Percentiles rank a stretch among this genome's conserved stretches.
phyloP scores from a whole-genome alignment of 2,113 vertebrate species.

The Tetrax tetrax region DNA sequence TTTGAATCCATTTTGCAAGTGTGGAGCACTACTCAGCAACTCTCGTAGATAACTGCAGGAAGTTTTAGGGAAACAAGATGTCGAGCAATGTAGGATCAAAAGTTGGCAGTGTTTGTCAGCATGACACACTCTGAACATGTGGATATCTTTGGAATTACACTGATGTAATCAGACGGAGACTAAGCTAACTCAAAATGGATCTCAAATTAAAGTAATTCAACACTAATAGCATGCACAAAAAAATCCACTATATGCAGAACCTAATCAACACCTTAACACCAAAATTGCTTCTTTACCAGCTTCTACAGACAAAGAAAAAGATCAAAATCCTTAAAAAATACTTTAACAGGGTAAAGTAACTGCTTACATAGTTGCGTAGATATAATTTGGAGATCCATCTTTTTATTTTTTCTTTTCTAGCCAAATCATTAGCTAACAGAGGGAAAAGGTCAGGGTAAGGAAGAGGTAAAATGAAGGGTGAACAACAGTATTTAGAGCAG shows the following conservation, averaged over 20 bases:
- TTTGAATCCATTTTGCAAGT: fast-evolving
- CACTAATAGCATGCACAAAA: neutral
- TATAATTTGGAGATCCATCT: neutral
- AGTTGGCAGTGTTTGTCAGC: neutral
- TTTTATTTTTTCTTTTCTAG: neutral
- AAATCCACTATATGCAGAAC: neutral
- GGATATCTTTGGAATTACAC: slow-evolving; percentile 10
- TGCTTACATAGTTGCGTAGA: neutral
- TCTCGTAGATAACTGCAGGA: neutral
- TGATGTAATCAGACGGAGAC: neutral
- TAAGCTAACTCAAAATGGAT: neutral
- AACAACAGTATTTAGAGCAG: slow-evolving; percentile 57
- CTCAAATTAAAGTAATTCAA: neutral
- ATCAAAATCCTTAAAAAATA: neutral
- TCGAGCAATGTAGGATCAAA: neutral
- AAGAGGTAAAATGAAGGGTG: slow-evolving; percentile 16
- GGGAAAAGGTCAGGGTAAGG: slow-evolving; percentile 49
- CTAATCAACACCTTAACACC: neutral
- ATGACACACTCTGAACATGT: neutral
- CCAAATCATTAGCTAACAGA: neutral
- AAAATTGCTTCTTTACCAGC: neutral
- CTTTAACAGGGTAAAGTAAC: neutral
- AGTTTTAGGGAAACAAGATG: neutral
- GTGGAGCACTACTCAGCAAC: neutral
- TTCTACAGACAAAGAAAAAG: neutral